Evolutionary conservation across 1,140 invertebrate genomes (phyloP).

Genomic region (Eubasilissa regina): DNA sequence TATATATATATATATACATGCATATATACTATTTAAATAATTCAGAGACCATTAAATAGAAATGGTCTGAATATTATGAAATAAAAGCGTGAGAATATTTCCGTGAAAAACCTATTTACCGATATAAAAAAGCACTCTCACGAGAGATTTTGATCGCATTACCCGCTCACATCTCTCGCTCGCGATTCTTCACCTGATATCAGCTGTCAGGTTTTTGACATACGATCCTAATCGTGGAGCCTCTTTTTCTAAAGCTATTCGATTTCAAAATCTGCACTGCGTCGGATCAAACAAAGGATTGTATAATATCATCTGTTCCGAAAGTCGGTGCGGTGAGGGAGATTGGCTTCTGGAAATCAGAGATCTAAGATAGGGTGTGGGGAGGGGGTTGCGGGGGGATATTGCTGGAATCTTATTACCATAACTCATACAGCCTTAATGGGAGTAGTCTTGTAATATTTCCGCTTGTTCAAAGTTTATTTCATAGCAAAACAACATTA

Average conservation of each 20-base stretch:
- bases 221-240: slow-evolving; percentile 18
- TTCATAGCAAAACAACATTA: slow-evolving; percentile 32
- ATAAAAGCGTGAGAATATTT: neutral
- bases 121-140: slow-evolving; percentile 5
- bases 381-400: slow-evolving; percentile 4
- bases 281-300: slow-evolving; percentile 33
- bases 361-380: slow-evolving; percentile 27
- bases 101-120: neutral
- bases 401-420: slow-evolving; percentile 37
- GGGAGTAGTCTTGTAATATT: slow-evolving; percentile 32
- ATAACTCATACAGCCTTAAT: slow-evolving; percentile 39
- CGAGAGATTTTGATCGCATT: neutral
- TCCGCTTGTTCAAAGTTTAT: slow-evolving; percentile 25
- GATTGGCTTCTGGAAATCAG: slow-evolving; percentile 34
- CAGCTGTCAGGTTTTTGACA: slow-evolving; percentile 2
- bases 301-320: slow-evolving; percentile 7
- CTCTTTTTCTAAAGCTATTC: slow-evolving; percentile 44
- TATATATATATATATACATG: too few relatives aligned
- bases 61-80: too few relatives aligned
- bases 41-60: too few relatives aligned
- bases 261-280: slow-evolving; percentile 58
- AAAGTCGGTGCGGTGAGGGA: slow-evolving; percentile 11
- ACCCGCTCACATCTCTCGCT: slow-evolving; percentile 4
- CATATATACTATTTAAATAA: too few relatives aligned
- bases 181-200: slow-evolving; percentile 37